A percentile compares a stretch with the other conserved stretches of the same genome.
Conservation (phyloP, 2,888 invertebrate genomes). For the Thyatira batis region DNA sequence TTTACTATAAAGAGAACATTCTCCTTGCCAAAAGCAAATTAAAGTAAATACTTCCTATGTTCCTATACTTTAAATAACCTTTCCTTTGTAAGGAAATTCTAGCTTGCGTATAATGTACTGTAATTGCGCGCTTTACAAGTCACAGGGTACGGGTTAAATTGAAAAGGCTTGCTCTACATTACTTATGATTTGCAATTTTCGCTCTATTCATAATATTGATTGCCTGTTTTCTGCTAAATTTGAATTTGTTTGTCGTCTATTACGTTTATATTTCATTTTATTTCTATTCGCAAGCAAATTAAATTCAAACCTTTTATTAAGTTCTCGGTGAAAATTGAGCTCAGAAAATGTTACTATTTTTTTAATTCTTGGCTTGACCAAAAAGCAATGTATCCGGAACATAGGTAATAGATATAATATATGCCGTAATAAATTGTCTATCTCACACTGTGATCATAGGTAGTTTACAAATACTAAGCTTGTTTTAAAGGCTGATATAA, state of each 20-base stretch:
- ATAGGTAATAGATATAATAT: too few relatives aligned
- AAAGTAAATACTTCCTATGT: background rate
- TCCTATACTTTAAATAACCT: background rate
- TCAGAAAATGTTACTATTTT: too few relatives aligned
- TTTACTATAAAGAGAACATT: background rate
- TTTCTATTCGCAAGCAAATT: too few relatives aligned
- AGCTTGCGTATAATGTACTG: background rate
- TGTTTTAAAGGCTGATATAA: background rate
- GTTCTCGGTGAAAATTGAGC: too few relatives aligned
- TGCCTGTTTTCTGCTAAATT: background rate
- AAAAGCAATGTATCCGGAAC: too few relatives aligned
- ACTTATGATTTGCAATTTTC: background rate
- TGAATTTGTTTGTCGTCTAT: background rate
- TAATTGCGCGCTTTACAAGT: conserved; percentile 1
- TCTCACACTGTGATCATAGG: background rate
- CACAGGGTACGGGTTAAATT: background rate
- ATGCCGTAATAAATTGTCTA: too few relatives aligned
- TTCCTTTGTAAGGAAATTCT: background rate
- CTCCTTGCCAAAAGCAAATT: background rate
- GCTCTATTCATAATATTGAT: background rate
- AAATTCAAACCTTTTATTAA: background rate
- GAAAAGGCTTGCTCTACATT: background rate
- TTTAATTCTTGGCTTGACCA: too few relatives aligned
- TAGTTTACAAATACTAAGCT: background rate
- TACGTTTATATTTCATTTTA: too few relatives aligned